Evolutionary conservation across 1,140 invertebrate genomes (phyloP).

Genomic region (Caenorhabditis elegans): WBcel235 BX284604.4:8927501-8928000

Average conservation of each 20-base stretch:
- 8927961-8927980: conserved; percentile 36
- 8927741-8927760: not conserved
- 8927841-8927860: conserved; percentile 44
- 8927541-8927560: conserved; percentile 63
- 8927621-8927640: not conserved
- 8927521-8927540: conserved; percentile 50
- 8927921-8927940: conserved; percentile 47
- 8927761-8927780: not conserved
- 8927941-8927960: conserved; percentile 4
- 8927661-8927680: conserved; percentile 67
- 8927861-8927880: conserved; percentile 37
- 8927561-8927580: conserved; percentile 67
- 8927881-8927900: too few species aligned
- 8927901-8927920: not conserved
- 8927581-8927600: conserved; percentile 85
- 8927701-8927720: conserved; percentile 57
- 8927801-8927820: conserved; percentile 19
- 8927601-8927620: conserved; percentile 71
- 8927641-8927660: conserved; percentile 68
- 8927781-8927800: conserved; percentile 11
- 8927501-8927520: conserved; percentile 68
- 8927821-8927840: conserved; percentile 35
- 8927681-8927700: conserved; percentile 66
- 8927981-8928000: conserved; percentile 49
- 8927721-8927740: not conserved